Base-by-base conservation (phyloP, 1,140 invertebrate species). In the Drosophila eugracilis region DNA sequence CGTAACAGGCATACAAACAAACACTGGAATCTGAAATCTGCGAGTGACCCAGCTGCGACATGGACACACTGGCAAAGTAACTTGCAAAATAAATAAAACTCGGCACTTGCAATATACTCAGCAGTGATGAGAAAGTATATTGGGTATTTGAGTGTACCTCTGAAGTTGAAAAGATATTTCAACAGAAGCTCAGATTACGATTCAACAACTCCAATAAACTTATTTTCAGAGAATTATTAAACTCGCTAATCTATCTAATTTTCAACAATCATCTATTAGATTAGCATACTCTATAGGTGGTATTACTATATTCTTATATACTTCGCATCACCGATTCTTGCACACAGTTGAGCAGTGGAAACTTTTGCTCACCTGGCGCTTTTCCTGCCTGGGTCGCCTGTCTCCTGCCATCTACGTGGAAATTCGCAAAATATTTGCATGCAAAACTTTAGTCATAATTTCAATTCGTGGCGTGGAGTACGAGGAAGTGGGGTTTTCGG, bases 371-470 rank as follows among this genome's bases (percentile, higher is more conserved):
- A 76, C 81, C 77, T 86, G 73, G 55, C 65, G 14, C 14, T 32
- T 39, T 57, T 22, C 36, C 45, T 52, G 15, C 52, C 26, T 70
- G 30, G 41, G 42, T 42, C 39, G 55, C 70, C 57, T 63, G 28
- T 73, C 37, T 62, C 32, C 69, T 63, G 59, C 57, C 45, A 60
- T 58, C 44, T 59, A 77, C 57, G 63, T 74, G 63, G 58, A 86
- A 86, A 78, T 81, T 86, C 52, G 83, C 83, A 86, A 86, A 86
- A 86, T 88, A 86, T 86, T 86, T 86, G 81, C 81, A 86, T 88
- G 81, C 74, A 50, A 81, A 86, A 86, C 83, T 86, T 86, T 81
- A 70, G 77, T 81, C 81, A 86, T 86, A 86, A 86, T 86, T 86
- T 86, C 67, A 73, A 67, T 69, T 69, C 22, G 45, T 42, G 50